These are phyloP conservation scores for Lochmaea capreae DNA, from an alignment of 2,888 invertebrate species.

Conservation along the genomic window DNA sequence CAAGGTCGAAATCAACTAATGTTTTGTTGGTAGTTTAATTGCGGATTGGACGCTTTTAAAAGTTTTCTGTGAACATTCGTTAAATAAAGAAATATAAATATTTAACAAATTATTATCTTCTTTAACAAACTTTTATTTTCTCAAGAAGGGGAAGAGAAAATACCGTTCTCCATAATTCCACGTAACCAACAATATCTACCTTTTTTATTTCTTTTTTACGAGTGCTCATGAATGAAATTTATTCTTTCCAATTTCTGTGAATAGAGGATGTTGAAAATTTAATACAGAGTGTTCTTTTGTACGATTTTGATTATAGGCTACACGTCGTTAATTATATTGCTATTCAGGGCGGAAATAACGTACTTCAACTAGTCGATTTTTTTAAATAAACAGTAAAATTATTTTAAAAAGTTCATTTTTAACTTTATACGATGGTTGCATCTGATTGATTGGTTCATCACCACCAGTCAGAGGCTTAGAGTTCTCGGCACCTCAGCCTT, in stretches of 20 bases:
- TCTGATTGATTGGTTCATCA: too few species aligned
- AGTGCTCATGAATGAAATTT: background rate
- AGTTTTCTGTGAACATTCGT: too few species aligned
- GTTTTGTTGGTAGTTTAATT: background rate
- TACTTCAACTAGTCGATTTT: background rate
- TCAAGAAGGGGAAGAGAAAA: too few species aligned
- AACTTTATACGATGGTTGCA: background rate
- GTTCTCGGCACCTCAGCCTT: too few species aligned
- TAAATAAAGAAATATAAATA: too few species aligned
- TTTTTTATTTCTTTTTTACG: background rate
- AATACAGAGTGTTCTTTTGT: background rate
- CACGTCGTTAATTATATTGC: background rate
- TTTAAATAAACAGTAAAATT: too few species aligned
- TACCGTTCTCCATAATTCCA: too few species aligned
- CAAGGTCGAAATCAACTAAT: constrained; percentile 1
- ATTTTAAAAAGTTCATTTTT: background rate
- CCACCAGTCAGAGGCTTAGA: too few species aligned
- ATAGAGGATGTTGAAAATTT: background rate
- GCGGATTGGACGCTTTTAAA: background rate
- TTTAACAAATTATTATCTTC: too few species aligned
- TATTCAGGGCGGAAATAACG: background rate
- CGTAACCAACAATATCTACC: too few species aligned
- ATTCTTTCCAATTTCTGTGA: background rate
- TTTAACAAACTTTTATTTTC: too few species aligned
- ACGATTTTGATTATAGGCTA: background rate